phyloP scores from a whole-genome alignment of 2,113 vertebrate genomes.

The Shinisaurus crocodilurus region DNA sequence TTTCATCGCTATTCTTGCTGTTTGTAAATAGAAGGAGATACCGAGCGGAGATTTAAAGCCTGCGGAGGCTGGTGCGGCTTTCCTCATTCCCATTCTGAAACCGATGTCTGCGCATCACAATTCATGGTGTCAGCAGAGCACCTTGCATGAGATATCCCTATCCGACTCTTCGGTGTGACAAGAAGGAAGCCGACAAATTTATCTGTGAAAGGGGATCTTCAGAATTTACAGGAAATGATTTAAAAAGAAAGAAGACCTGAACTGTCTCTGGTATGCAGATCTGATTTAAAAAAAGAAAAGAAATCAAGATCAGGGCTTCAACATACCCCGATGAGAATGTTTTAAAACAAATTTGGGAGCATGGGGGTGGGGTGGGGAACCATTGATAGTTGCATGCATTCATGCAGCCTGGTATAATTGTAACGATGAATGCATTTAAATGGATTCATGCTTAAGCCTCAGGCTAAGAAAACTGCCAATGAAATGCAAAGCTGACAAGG shows the following conservation, averaged over 20 bases:
- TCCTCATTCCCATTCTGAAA: conserved; percentile 61
- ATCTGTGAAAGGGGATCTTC: conserved; percentile 62
- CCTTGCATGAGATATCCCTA: conserved; percentile 70
- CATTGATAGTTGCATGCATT: neutral
- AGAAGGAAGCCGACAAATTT: conserved; percentile 61
- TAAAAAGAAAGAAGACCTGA: conserved; percentile 50
- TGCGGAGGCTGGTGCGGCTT: conserved; percentile 48
- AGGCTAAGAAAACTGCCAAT: conserved; percentile 21
- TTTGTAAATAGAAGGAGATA: conserved; percentile 75
- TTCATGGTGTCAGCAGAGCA: conserved; percentile 60
- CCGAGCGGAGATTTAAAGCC: conserved; percentile 77
- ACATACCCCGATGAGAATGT: neutral
- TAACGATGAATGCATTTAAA: conserved; percentile 31
- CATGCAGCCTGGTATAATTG: neutral
- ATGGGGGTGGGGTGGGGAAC: neutral
- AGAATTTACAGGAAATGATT: conserved; percentile 67
- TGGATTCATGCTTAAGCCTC: conserved; percentile 38
- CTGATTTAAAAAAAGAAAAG: conserved; percentile 64
- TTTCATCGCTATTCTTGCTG: conserved; percentile 71
- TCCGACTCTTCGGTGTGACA: conserved; percentile 69
- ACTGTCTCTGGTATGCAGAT: conserved; percentile 44
- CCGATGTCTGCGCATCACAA: conserved; percentile 31
- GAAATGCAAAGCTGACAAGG: conserved; percentile 36
- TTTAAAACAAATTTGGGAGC: neutral
- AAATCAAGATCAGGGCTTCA: neutral